Percentiles rank a stretch among this genome's conserved stretches.
Evolutionary conservation across 1,140 invertebrate species (phyloP).

Genomic region (Drosophila teissieri): DNA sequence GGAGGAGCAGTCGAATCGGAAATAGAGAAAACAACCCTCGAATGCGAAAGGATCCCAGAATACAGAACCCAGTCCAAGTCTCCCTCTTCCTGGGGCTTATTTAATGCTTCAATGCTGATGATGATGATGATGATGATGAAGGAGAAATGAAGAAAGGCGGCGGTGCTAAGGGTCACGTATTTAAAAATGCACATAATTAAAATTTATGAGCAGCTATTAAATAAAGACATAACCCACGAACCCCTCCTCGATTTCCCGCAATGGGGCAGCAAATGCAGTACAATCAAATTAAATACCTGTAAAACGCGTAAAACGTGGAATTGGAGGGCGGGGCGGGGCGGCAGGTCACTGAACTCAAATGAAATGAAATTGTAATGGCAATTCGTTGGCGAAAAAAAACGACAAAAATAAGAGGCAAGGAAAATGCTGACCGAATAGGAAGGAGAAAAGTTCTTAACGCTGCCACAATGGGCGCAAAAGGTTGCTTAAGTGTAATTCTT

Average conservation of each 20-base stretch:
- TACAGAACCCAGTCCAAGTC: background rate
- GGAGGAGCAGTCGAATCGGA: constrained; percentile 18
- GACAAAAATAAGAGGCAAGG: constrained; percentile 4
- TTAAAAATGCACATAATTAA: constrained; percentile 63
- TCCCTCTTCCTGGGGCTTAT: constrained; percentile 29
- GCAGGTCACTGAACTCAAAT: constrained; percentile 32
- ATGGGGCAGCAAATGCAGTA: constrained; percentile 11
- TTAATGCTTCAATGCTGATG: constrained; percentile 40
- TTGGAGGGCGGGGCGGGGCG: no score
- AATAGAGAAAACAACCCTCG: constrained; percentile 33
- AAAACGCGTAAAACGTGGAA: constrained; percentile 17
- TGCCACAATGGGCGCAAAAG: constrained; percentile 1
- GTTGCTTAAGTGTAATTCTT: no score
- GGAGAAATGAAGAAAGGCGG: background rate
- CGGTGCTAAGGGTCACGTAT: constrained; percentile 37
- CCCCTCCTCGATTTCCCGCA: background rate
- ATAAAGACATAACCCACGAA: constrained; percentile 40
- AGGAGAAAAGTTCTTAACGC: constrained; percentile 10
- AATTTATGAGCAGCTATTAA: constrained; percentile 53
- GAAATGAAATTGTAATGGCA: constrained; percentile 48
- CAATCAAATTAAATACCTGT: constrained; percentile 59
- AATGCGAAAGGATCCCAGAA: background rate
- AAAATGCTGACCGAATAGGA: background rate
- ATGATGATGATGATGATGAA: constrained; percentile 17
- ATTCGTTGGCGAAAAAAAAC: constrained; percentile 21